A percentile compares a stretch with the other conserved stretches of the same genome.
phyloP scores from a whole-genome alignment of 2,888 invertebrate species.

The Crocallis elinguaria region DNA sequence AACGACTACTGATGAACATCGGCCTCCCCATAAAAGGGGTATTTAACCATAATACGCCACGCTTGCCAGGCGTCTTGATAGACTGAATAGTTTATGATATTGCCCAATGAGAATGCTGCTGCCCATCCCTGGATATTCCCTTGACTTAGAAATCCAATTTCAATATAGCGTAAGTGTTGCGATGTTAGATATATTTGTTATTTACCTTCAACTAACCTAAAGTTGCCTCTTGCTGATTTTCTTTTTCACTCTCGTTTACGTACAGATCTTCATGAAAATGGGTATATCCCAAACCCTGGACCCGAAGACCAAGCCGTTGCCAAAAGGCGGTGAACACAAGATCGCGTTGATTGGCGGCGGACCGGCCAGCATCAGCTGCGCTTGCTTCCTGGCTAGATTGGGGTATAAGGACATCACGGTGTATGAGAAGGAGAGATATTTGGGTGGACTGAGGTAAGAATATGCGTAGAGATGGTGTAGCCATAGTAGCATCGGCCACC shows the following conservation, averaged over 20 bases:
- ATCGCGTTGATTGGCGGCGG: conserved; percentile 97
- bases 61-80: too few relatives aligned
- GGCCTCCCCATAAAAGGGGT: too few relatives aligned
- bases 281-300: conserved; percentile 94
- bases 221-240: neutral
- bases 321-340: conserved; percentile 86
- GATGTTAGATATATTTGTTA: too few relatives aligned
- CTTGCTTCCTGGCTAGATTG: conserved; percentile 96
- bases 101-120: too few relatives aligned
- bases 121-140: too few relatives aligned
- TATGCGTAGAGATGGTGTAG: neutral
- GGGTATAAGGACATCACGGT: conserved; percentile 97
- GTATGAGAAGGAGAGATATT: conserved; percentile 93
- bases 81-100: too few relatives aligned
- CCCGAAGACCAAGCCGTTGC: conserved; percentile 86
- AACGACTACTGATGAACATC: too few relatives aligned
- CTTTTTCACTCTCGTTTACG: conserved; percentile 35
- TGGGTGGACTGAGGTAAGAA: conserved; percentile 94
- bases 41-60: too few relatives aligned
- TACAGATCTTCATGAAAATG: conserved; percentile 96
- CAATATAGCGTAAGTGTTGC: too few relatives aligned
- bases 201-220: too few relatives aligned
- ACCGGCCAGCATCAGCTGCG: conserved; percentile 98
- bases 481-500: neutral
- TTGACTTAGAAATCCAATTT: too few relatives aligned